phyloP scores from a whole-genome alignment of 2,888 invertebrate species.

The Cerastoderma edule region DNA sequence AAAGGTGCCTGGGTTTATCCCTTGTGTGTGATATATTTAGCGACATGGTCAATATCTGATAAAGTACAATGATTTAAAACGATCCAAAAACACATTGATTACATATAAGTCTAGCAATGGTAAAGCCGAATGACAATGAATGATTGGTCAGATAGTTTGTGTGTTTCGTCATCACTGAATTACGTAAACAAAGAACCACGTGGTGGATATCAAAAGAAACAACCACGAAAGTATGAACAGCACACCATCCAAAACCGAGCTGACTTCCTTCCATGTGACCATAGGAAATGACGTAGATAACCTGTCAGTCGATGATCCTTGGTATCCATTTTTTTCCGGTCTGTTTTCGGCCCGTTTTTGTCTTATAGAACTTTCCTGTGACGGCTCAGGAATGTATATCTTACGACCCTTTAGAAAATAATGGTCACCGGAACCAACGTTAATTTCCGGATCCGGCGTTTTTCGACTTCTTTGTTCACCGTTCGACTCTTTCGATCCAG shows the following conservation, averaged over 20 bases:
- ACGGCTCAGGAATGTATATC: not conserved
- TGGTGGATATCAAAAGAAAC: not conserved
- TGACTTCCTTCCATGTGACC: constrained; percentile 10
- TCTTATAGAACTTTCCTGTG: not conserved
- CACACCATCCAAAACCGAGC: not conserved
- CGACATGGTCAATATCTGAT: too few relatives aligned
- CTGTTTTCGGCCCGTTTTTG: not conserved
- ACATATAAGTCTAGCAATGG: too few relatives aligned
- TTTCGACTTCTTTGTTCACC: not conserved
- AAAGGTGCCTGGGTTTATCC: too few relatives aligned
- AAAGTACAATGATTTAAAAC: too few relatives aligned
- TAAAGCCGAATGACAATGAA: too few relatives aligned
- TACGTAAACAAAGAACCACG: not conserved
- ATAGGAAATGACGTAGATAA: too few relatives aligned
- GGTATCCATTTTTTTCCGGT: not conserved
- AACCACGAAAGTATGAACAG: constrained; percentile 2
- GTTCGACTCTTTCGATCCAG: not conserved
- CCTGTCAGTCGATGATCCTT: too few relatives aligned
- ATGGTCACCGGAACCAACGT: not conserved
- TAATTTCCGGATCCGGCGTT: too few relatives aligned
- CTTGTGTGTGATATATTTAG: too few relatives aligned
- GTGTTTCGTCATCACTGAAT: not conserved
- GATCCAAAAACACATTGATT: too few relatives aligned
- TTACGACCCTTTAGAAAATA: not conserved
- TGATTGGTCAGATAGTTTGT: too few relatives aligned